Percentiles rank a stretch among this genome's conserved stretches.
phyloP scores from a whole-genome alignment of 2,797 vertebrate species.

The Propithecus perrieri region DNA sequence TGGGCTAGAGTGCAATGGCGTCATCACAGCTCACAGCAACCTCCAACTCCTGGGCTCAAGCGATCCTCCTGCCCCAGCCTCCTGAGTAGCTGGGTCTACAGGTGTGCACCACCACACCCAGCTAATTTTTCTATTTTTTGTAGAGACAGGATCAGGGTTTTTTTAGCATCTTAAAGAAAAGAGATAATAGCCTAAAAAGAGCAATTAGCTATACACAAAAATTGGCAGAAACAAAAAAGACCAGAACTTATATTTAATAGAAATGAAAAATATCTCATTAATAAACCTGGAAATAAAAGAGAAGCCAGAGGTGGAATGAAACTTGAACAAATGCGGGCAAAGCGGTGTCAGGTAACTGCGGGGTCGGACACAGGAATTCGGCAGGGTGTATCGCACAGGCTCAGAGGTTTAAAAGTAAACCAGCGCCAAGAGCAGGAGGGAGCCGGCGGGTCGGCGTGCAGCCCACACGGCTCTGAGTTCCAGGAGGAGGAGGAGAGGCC shows the following conservation, averaged over 20 bases:
- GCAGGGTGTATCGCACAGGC: not conserved
- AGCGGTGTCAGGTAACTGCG: accelerated
- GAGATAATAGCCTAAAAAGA: not conserved
- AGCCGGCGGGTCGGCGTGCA: accelerated
- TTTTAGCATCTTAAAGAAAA: not conserved
- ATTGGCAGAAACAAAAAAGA: not conserved
- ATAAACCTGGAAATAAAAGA: not conserved
- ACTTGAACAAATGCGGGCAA: not conserved
- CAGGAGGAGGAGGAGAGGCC: accelerated
- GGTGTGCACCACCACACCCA: accelerated
- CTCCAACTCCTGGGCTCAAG: no score
- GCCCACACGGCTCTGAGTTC: not conserved
- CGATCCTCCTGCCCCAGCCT: no score
- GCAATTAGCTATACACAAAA: not conserved
- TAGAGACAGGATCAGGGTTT: no score
- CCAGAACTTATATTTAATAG: not conserved
- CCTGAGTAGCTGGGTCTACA: no score
- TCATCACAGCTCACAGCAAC: no score
- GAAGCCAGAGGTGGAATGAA: not conserved
- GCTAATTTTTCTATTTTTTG: no score
- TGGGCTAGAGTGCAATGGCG: no score
- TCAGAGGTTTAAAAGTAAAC: not conserved
- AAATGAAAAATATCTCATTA: not conserved
- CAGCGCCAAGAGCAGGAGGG: accelerated
- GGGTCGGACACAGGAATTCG: not conserved